Evolutionary conservation across 2,113 vertebrate genomes (phyloP), one percentile per base, ranked within the genome.

Genomic region (Pavo muticus): DNA sequence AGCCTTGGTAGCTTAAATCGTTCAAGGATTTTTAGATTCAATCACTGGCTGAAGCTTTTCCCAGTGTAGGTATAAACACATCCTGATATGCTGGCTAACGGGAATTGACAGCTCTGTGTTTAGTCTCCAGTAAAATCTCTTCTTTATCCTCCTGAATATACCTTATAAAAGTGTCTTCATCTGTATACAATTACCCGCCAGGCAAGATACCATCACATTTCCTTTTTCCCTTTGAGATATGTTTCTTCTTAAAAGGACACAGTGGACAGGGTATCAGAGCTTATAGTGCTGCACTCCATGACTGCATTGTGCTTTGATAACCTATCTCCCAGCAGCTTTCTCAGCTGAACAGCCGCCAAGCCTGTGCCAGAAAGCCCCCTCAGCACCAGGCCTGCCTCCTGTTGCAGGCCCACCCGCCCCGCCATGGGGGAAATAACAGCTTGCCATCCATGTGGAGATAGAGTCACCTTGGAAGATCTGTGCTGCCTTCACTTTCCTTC

Each of bases 381-480:
- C 68, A 72, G 88, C 85, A 21, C 69, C 25, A 87, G 84, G 69
- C 3, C 0, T 70, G 52, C 48, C 1, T 5, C 57, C 78, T 50
- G 79, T 93, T 88, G 95, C 91, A 95, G 87, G 88, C 93, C 88
- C 76, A 16, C 95, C 85, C 27, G 78, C 68, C 9, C 1, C 82
- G 90, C 88, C 95, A 45, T 3, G 0, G 23, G 88, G 88, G 24
- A 92, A 95, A 93, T 79, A 86, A 84, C 82, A 95, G 67, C 93
- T 94, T 95, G 90, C 89, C 93, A 87, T 90, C 87, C 57, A 87
- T 56, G 71, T 79, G 81, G 40, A 94, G 84, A 65, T 12, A 92
- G 14, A 92, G 95, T 95, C 96, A 96, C 95, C 95, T 97, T 95
- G 95, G 37, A 96, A 77, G 40, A 79, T 45, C 50, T 39, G 9